A percentile compares a stretch with the other conserved stretches of the same genome.
phyloP scores from a whole-genome alignment of 1,140 invertebrate genomes.

The Belonocnema kinseyi region DNA sequence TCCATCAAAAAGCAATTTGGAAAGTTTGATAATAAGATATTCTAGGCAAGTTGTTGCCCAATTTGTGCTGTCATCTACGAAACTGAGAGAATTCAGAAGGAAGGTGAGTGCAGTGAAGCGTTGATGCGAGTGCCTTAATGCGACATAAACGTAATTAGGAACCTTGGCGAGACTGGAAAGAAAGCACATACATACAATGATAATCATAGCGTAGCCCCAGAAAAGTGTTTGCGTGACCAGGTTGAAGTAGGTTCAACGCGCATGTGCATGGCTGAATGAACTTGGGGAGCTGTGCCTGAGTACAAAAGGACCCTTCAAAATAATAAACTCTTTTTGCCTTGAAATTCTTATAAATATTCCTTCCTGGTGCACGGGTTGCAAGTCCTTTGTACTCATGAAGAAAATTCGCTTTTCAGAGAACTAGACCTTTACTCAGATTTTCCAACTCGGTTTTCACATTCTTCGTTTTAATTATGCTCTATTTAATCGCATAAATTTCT shows the following conservation, averaged over 20 bases:
- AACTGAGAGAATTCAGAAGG: background rate
- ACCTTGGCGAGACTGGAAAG: background rate
- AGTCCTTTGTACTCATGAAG: conserved; percentile 10
- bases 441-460: background rate
- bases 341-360: conserved; percentile 44
- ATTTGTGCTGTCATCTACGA: background rate
- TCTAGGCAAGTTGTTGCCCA: background rate
- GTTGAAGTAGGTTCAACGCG: conserved; percentile 2
- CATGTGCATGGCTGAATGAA: conserved; percentile 25
- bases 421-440: conserved; percentile 3
- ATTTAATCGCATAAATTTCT: background rate
- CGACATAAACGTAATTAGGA: conserved; percentile 16
- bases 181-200: conserved; percentile 29
- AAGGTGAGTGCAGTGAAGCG: conserved; percentile 1
- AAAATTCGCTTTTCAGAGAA: background rate
- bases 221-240: background rate
- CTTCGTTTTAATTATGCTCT: background rate
- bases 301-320: conserved; percentile 40
- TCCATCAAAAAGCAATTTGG: no score
- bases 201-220: conserved; percentile 12
- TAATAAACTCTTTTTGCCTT: conserved; percentile 38
- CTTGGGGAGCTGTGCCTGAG: background rate
- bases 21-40: background rate
- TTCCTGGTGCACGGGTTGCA: background rate
- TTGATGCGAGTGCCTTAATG: conserved; percentile 27